A percentile compares a stretch with the other conserved stretches of the same genome.
Conservation (phyloP, 2,888 invertebrate species). For the Branchipolynoe longqiensis region DNA sequence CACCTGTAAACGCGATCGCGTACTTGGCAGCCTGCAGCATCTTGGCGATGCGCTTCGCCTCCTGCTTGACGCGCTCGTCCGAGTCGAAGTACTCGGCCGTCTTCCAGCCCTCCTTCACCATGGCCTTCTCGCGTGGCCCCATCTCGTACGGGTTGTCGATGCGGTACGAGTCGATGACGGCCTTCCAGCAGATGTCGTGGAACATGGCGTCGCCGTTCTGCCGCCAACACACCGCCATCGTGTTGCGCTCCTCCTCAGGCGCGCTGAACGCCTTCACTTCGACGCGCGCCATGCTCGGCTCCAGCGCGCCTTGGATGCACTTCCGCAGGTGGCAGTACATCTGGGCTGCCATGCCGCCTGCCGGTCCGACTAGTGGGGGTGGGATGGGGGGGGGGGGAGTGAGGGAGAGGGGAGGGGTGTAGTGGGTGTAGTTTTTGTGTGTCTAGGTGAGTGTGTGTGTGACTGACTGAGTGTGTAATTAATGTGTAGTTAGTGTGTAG, state of each 20-base stretch:
- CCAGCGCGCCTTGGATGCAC: conserved; percentile 65
- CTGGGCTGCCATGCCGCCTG: conserved; percentile 40
- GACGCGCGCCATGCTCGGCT: conserved; percentile 62
- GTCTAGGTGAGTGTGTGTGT: too few species aligned
- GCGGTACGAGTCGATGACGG: conserved; percentile 64
- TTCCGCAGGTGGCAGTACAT: conserved; percentile 64
- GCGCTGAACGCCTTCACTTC: conserved; percentile 65
- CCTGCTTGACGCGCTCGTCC: conserved; percentile 66
- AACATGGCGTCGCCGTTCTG: conserved; percentile 69
- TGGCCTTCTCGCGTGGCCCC: conserved; percentile 69
- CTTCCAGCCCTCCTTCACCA: conserved; percentile 73
- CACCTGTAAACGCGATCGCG: conserved; percentile 78
- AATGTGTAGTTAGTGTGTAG: too few species aligned
- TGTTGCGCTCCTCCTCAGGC: conserved; percentile 56
- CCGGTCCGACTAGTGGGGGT: background rate
- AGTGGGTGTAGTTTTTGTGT: background rate
- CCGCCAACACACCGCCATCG: conserved; percentile 67
- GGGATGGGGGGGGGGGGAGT: background rate
- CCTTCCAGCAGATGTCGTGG: conserved; percentile 71
- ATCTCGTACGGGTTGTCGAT: conserved; percentile 67
- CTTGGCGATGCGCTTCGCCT: conserved; percentile 71
- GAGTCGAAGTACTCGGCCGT: conserved; percentile 77
- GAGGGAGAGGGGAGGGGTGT: background rate
- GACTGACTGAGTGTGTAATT: too few species aligned
- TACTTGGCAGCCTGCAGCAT: conserved; percentile 72